Base-by-base conservation (phyloP, 2,113 vertebrate genomes). In the Vombatus ursinus region DNA sequence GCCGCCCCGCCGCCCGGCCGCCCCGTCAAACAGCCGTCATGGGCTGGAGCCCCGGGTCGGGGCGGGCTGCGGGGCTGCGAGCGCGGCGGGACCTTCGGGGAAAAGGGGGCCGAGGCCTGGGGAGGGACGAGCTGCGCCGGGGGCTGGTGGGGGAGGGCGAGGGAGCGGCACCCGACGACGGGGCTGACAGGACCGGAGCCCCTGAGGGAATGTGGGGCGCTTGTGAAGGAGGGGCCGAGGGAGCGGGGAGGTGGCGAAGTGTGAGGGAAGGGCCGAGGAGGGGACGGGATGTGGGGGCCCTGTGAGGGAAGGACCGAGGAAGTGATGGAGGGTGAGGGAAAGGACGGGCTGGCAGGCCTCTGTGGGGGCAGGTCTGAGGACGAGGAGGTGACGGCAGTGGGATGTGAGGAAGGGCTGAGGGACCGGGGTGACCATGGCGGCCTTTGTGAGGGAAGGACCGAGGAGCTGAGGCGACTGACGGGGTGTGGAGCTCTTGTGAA, bases 271-370 rank as follows among this genome's bases (percentile, higher is more conserved):
- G 31, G 3, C 16, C 1, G 44, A 26, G 57, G 57, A 16, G 49
- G 91, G 19, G 50, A n/a, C 9, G 19, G 52, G 9, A 50, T 92
- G 96, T 95, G 44, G 95, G 61, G 93, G 92, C 0, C 28, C 22
- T 10, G 26, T 52, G 92, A 49, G 31, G 48, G 93, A 31, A 19
- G 5, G 23, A 49, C 25, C 1, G 50, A 50, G 97, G 97, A 97
- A 96, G 97, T 96, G 96, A 97, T 50, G 93, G 0, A 0, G 49
- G 4, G 50, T 16, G 25, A 44, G 31, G 44, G 68, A 3, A 49
- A 37, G 23, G 47, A 89, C 2, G 52, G 25, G 37, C 24, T 50
- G 47, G 37, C n/a, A 61, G 25, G 24, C 51, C 51, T 16, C 50
- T 8, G 3, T 50, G 19, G 25, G 54, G 9, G 31, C 3, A 12